Conservation (phyloP, 2,888 invertebrate species). For the Apamea epomidion region DNA sequence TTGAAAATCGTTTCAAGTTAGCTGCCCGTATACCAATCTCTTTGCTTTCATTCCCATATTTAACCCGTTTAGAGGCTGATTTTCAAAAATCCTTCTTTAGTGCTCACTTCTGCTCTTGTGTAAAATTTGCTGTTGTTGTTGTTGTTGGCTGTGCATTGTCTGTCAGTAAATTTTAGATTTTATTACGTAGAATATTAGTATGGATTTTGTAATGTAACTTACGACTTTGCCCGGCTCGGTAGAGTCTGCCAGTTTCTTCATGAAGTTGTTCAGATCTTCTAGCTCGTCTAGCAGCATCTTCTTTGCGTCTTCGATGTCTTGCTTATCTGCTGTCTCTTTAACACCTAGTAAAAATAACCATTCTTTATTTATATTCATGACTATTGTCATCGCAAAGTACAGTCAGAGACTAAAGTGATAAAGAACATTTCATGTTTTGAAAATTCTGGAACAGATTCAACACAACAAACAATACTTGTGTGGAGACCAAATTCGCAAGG, state of each 20-base stretch:
- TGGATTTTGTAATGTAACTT: constrained; percentile 58
- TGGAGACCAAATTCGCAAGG: background rate
- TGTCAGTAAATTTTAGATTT: background rate
- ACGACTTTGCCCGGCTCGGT: constrained; percentile 70
- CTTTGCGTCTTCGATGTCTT: constrained; percentile 73
- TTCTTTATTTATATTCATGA: background rate
- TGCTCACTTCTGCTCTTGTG: background rate
- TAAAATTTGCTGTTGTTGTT: no score
- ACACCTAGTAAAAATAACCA: constrained; percentile 50
- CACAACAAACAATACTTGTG: background rate
- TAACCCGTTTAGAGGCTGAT: background rate
- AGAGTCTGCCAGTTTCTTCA: constrained; percentile 69
- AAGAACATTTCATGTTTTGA: fast-evolving
- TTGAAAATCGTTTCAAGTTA: background rate
- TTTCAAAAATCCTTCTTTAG: background rate
- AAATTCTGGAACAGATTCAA: background rate
- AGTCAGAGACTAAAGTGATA: background rate
- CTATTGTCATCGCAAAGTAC: background rate
- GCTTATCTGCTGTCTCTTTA: constrained; percentile 75
- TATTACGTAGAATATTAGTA: background rate
- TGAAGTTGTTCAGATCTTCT: constrained; percentile 75
- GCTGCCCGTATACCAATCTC: background rate
- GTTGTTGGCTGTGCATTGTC: background rate
- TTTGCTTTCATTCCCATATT: background rate
- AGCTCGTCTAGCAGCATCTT: constrained; percentile 79